These are phyloP conservation scores for Prionailurus viverrinus DNA, from an alignment of 2,113 vertebrate genomes.

Conservation along the genomic window DNA sequence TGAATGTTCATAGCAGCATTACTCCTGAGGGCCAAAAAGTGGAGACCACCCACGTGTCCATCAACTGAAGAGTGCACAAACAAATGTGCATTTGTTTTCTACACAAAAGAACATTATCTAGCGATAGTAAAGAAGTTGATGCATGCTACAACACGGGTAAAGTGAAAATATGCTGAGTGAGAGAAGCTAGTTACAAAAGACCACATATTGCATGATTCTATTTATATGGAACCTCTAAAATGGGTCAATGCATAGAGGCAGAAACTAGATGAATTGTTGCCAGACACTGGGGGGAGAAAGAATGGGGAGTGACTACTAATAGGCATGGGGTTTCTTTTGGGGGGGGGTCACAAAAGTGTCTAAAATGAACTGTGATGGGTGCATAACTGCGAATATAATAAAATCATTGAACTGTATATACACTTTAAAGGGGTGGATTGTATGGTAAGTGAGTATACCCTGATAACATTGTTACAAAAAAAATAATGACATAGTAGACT, in stretches of 20 bases:
- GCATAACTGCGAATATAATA: background rate
- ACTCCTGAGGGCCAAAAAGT: background rate
- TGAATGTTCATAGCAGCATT: background rate
- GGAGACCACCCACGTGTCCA: background rate
- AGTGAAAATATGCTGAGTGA: background rate
- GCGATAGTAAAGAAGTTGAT: background rate
- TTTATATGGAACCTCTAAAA: background rate
- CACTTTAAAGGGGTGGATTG: background rate
- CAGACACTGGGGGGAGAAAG: background rate
- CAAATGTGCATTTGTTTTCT: background rate
- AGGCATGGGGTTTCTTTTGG: background rate
- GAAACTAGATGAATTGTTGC: background rate
- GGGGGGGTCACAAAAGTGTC: background rate
- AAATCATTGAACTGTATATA: background rate
- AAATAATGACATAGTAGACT: background rate
- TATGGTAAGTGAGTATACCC: background rate
- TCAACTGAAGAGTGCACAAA: background rate
- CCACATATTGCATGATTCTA: background rate
- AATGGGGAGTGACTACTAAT: background rate
- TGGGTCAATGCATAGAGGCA: background rate
- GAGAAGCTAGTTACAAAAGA: background rate
- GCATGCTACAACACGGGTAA: background rate
- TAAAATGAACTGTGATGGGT: background rate
- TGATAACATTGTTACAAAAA: background rate
- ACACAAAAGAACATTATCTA: background rate